phyloP scores from a whole-genome alignment of 2,113 vertebrate genomes.

The Emydura subglobosa region DNA sequence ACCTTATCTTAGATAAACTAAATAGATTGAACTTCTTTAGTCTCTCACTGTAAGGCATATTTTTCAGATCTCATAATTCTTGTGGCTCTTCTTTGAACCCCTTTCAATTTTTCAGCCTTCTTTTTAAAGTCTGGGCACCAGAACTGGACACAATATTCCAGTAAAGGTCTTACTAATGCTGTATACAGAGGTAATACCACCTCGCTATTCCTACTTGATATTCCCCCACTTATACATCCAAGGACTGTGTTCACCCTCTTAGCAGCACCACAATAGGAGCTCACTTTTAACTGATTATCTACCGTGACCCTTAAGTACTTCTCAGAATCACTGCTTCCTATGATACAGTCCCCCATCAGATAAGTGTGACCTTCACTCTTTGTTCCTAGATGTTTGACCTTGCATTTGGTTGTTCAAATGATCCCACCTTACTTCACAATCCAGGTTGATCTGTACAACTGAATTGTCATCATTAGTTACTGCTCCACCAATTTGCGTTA shows the following conservation, averaged over 20 bases:
- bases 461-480: neutral
- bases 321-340: neutral
- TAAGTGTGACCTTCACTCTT: neutral
- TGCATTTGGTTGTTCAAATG: neutral
- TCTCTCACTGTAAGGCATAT: accelerated
- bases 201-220: neutral
- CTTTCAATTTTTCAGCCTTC: neutral
- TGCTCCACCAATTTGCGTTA: neutral
- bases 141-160: neutral
- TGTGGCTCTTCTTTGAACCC: neutral
- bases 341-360: neutral
- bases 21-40: neutral
- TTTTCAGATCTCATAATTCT: neutral
- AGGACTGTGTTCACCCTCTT: neutral
- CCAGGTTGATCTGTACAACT: neutral
- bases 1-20: neutral
- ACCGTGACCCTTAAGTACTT: neutral
- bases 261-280: neutral
- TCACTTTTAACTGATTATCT: neutral
- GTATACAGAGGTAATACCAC: neutral
- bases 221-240: neutral
- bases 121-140: neutral
- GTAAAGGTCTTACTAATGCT: neutral
- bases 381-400: slow-evolving; percentile 2
- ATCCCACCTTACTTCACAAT: neutral